Base-by-base conservation (phyloP, 2,113 vertebrate species). In the Glareola pratincola region DNA sequence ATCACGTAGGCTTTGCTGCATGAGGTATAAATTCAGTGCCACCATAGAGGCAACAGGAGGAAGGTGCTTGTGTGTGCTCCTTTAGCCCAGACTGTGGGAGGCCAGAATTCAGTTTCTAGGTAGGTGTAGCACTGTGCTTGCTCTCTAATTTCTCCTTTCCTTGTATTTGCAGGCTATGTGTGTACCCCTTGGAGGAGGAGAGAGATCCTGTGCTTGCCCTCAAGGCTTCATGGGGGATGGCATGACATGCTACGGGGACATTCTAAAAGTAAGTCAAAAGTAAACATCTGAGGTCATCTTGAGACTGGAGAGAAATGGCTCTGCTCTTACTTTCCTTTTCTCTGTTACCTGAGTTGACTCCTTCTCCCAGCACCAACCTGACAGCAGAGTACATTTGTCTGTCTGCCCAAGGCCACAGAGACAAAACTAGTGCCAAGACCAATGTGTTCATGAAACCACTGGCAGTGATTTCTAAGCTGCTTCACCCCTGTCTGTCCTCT, bases 201-300 rank as follows among this genome's bases (percentile, higher is more conserved):
- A 97, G 63, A 98, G 98, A 68, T 95, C 97, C 79, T 99, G 99
- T 30, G 78, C 80, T 15, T 99, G 99, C 79, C 97, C 97, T 9
- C 77, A 97, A 8, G 98, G 97, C 88, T 99, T 98, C 26, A 27
- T 68, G 10, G 99, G 99, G 47, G 98, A 99, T 36, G 99, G 99
- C 57, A 66, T 96, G 57, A 94, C 67, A 2, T 99, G 99, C 97
- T 99, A 99, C 0, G 99, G 99, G 43, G 98, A 98, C 24, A 57
- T 99, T 56, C 68, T 98, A 13, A 93, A 84, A 92, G 98, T 99
- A 60, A 97, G 98, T 97, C 62, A 60, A 47, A 27, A 50, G 10
- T 20, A 29, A 79, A 72, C 30, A 18, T 67, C 47, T 51, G 69
- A 82, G 67, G 14, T 60, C 8, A 26, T 74, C 56, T 87, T 72